These are phyloP conservation scores for Aphaenogaster ashmeadi DNA, from an alignment of 1,140 invertebrate genomes.

Conservation along the genomic window DNA sequence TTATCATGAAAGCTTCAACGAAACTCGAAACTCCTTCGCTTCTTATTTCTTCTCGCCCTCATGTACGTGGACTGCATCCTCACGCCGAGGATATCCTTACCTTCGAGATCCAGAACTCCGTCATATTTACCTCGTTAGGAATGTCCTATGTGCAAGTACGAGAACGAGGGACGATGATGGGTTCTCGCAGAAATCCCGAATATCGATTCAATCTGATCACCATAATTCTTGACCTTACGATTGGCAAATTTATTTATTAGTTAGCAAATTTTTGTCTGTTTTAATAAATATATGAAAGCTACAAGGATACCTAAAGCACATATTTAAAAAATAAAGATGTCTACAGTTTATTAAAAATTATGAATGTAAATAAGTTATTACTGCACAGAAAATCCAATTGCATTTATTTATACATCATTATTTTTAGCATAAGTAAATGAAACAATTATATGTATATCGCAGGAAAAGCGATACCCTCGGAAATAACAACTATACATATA, in stretches of 20 bases:
- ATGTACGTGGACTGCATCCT: conserved; percentile 72
- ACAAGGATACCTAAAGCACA: background rate
- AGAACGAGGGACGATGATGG: conserved; percentile 42
- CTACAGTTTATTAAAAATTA: background rate
- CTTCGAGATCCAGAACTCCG: conserved; percentile 62
- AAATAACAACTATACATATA: background rate
- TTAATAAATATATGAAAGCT: background rate
- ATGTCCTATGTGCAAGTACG: conserved; percentile 70
- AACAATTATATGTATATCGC: background rate
- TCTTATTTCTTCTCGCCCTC: conserved; percentile 71
- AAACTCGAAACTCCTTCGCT: conserved; percentile 72
- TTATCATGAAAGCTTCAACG: conserved; percentile 74
- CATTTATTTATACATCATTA: background rate
- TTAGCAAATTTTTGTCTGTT: background rate
- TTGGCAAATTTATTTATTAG: background rate
- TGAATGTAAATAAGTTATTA: conserved; percentile 13
- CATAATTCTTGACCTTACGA: conserved; percentile 15
- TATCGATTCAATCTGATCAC: conserved; percentile 67
- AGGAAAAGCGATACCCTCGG: background rate
- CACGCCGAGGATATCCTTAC: conserved; percentile 61
- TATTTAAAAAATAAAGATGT: background rate
- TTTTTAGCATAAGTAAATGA: background rate
- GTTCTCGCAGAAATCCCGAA: background rate
- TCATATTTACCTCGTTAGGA: conserved; percentile 77
- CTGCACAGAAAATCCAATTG: background rate